Base-by-base conservation (phyloP, 1,140 invertebrate species). In the Camponotus floridanus region DNA sequence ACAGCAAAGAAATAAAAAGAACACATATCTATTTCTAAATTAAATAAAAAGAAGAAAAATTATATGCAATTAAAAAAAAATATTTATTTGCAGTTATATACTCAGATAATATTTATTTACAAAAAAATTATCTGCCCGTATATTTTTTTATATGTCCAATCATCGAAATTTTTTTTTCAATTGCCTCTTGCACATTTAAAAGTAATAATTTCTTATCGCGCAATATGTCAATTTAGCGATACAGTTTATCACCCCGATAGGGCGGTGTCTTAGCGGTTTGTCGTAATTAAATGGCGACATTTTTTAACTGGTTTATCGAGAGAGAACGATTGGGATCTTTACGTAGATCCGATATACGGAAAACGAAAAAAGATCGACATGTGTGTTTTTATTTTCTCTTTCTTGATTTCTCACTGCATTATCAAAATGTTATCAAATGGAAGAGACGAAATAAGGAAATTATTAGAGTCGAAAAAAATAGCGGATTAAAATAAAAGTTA, bases 271-370 rank as follows among this genome's bases (percentile, higher is more conserved):
- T 87, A 87, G 86, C 76, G 76, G 68, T 86, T 70, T 64, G 86
- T 76, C 80, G 76, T 90, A 90, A 90, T 90, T 90, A 90, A 90
- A 90, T 89, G 76, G 76, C 89, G 88, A 86, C 88, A 90, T 81
- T 68, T 90, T 86, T 87, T 71, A 76, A 76, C 80, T 51, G 62
- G 64, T 61, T 90, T 90, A 90, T 90, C 89, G 65, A 26, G 62
- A 61, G 73, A 11, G 11, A 64, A 73, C 80, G 85, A 90, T 90
- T 86, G 55, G 31, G 48, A 13, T 36, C 33, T 42, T 76, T 76
- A 86, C 57, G 73, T 45, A 11, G 51, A 36, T 81, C 55, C 62
- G 18, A 57, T 85, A 68, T 45, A 65, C 26, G 33, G 6, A 59
- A 13, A 48, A 45, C 48, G 51, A 65, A 61, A 70, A 87, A 85